Percentiles rank a stretch among this genome's conserved stretches.
phyloP scores from a whole-genome alignment of 2,888 invertebrate genomes.

The Chalcosyrphus nemorum region DNA sequence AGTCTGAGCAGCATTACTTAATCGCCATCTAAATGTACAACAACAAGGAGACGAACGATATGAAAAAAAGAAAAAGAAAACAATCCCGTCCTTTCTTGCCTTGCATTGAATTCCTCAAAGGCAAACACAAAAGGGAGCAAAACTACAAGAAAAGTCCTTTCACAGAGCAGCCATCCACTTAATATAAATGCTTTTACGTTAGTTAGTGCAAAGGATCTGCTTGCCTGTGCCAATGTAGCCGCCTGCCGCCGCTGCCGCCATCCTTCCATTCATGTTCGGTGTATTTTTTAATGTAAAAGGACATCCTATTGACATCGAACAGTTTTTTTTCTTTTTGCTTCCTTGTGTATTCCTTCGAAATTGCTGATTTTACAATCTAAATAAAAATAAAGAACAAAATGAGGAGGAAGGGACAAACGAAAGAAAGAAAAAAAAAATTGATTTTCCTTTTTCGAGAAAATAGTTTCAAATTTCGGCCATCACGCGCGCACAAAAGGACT shows the following conservation, averaged over 20 bases:
- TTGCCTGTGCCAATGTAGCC: not conserved
- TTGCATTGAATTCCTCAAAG: slow-evolving; percentile 59
- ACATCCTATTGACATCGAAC: slow-evolving; percentile 64
- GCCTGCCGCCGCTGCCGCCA: not conserved
- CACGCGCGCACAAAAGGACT: slow-evolving; percentile 55
- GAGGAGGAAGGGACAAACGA: no score
- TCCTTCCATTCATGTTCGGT: slow-evolving; percentile 11
- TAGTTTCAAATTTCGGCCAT: slow-evolving; percentile 68
- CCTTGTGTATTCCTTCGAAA: slow-evolving; percentile 49
- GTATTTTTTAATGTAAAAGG: slow-evolving; percentile 50
- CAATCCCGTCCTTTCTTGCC: slow-evolving; percentile 27
- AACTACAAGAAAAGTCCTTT: slow-evolving; percentile 68
- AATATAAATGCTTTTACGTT: slow-evolving; percentile 71
- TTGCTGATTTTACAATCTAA: slow-evolving; percentile 64
- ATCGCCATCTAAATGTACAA: slow-evolving; percentile 64
- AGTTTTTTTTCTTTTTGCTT: slow-evolving; percentile 16
- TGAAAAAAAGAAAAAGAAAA: not conserved
- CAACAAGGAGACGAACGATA: slow-evolving; percentile 25
- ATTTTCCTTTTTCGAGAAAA: slow-evolving; percentile 33
- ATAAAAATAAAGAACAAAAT: slow-evolving; percentile 31
- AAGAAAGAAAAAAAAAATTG: not conserved
- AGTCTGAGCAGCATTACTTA: slow-evolving; percentile 52
- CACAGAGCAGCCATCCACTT: slow-evolving; percentile 65
- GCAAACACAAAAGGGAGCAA: slow-evolving; percentile 47
- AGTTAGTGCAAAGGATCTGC: slow-evolving; percentile 52